Percentiles rank a stretch among this genome's conserved stretches.
phyloP scores from a whole-genome alignment of 2,888 invertebrate genomes.

The Ophion slaviceki region DNA sequence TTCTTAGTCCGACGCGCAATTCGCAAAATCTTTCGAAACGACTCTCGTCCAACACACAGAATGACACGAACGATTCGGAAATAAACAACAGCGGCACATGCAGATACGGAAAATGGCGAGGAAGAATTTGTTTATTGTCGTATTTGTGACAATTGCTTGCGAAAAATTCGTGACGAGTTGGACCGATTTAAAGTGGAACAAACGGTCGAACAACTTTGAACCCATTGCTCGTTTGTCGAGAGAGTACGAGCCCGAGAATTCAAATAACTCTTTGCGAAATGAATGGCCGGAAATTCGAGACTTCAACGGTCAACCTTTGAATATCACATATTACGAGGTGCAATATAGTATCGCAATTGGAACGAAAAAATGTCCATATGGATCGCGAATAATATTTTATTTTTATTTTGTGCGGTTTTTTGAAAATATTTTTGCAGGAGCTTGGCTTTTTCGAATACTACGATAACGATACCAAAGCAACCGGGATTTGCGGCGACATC shows the following conservation, averaged over 20 bases:
- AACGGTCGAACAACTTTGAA: slow-evolving; percentile 27
- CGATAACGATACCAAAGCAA: slow-evolving; percentile 68
- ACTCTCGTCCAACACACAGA: background rate
- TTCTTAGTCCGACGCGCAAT: slow-evolving; percentile 19
- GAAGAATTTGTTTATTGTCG: slow-evolving; percentile 7
- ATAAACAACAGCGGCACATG: no score
- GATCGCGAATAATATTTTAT: background rate
- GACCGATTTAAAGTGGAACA: slow-evolving; percentile 47
- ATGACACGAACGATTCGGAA: background rate
- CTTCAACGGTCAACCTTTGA: slow-evolving; percentile 62
- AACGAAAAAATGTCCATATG: background rate
- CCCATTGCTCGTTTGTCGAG: slow-evolving; percentile 19
- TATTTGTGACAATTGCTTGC: slow-evolving; percentile 4
- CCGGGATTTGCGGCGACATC: slow-evolving; percentile 70
- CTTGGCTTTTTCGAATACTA: slow-evolving; percentile 57
- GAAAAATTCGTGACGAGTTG: slow-evolving; percentile 6
- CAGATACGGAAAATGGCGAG: background rate
- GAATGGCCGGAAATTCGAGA: slow-evolving; percentile 52
- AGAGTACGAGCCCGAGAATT: slow-evolving; percentile 19
- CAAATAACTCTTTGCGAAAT: slow-evolving; percentile 6
- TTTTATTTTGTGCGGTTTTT: background rate
- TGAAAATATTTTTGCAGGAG: slow-evolving; percentile 31
- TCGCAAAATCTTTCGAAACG: background rate
- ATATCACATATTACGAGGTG: slow-evolving; percentile 67
- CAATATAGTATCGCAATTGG: background rate